Percentiles rank a stretch among this genome's conserved stretches.
phyloP scores from a whole-genome alignment of 2,888 invertebrate genomes.

The Panopea generosa region DNA sequence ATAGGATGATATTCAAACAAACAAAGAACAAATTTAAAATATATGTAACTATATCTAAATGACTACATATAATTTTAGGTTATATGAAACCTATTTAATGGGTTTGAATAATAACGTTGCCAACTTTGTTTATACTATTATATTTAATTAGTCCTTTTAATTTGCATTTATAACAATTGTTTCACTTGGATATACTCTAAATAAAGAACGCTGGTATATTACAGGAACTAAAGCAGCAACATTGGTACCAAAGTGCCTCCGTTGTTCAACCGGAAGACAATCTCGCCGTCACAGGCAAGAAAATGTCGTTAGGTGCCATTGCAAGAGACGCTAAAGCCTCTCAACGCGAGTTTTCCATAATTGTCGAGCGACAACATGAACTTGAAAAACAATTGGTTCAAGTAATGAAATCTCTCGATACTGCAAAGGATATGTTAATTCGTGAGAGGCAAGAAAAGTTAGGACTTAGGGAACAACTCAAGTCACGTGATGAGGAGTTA shows the following conservation, averaged over 20 bases:
- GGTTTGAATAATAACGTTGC: too few relatives aligned
- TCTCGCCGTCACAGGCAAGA: slow-evolving; percentile 65
- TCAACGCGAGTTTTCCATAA: slow-evolving; percentile 64
- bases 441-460: slow-evolving; percentile 69
- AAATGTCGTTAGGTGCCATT: slow-evolving; percentile 68
- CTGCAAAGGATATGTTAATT: slow-evolving; percentile 69
- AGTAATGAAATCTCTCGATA: slow-evolving; percentile 70
- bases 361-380: slow-evolving; percentile 67
- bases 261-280: slow-evolving; percentile 46
- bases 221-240: slow-evolving; percentile 20
- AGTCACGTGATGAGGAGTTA: slow-evolving; percentile 61
- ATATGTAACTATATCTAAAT: too few relatives aligned
- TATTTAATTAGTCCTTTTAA: not conserved
- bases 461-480: slow-evolving; percentile 62
- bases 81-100: too few relatives aligned
- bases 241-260: slow-evolving; percentile 44
- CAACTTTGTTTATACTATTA: too few relatives aligned
- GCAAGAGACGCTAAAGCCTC: slow-evolving; percentile 68
- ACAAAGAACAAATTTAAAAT: too few relatives aligned
- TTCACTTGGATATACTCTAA: not conserved
- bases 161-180: not conserved
- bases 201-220: too few relatives aligned
- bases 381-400: slow-evolving; percentile 68
- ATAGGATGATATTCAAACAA: too few relatives aligned
- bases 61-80: too few relatives aligned